A percentile compares a stretch with the other conserved stretches of the same genome.
phyloP scores from a whole-genome alignment of 1,140 invertebrate genomes.

The Riptortus pedestris region DNA sequence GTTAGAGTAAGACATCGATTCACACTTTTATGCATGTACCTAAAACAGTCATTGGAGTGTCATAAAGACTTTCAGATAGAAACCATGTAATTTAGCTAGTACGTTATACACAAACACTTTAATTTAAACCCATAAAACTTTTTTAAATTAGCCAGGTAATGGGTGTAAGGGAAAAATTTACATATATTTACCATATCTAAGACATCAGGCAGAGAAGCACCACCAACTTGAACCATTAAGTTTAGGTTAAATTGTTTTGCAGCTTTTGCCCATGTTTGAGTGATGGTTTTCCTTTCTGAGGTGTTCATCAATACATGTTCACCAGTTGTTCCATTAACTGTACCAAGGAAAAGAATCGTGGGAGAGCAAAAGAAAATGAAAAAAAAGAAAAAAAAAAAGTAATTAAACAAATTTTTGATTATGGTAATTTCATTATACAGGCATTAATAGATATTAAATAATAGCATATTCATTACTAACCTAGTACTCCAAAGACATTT shows the following conservation, averaged over 20 bases:
- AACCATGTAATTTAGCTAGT: no score
- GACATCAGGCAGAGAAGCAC: conserved; percentile 57
- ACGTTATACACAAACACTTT: no score
- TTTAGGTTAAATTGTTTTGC: conserved; percentile 46
- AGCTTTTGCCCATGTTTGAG: conserved; percentile 54
- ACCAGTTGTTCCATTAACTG: conserved; percentile 69
- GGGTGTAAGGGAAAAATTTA: no score
- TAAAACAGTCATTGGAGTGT: no score
- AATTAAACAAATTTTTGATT: conserved; percentile 6
- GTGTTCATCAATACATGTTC: conserved; percentile 61
- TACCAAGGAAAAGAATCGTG: no score
- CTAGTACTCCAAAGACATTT: conserved; percentile 51
- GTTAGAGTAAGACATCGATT: no score
- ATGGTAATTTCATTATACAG: neutral
- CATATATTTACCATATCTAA: conserved; percentile 50
- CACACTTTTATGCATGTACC: no score
- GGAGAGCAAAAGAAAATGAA: no score
- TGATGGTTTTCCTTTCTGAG: conserved; percentile 54
- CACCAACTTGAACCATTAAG: conserved; percentile 69
- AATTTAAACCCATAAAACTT: no score
- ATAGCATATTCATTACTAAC: conserved; percentile 36
- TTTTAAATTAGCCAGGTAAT: no score
- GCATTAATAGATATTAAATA: neutral
- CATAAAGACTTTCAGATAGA: no score
- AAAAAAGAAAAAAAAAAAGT: no score